A percentile compares a stretch with the other conserved stretches of the same genome.
These are phyloP conservation scores for Percina caprodes DNA, from an alignment of 2,113 vertebrate species.

Conservation along the genomic window DNA sequence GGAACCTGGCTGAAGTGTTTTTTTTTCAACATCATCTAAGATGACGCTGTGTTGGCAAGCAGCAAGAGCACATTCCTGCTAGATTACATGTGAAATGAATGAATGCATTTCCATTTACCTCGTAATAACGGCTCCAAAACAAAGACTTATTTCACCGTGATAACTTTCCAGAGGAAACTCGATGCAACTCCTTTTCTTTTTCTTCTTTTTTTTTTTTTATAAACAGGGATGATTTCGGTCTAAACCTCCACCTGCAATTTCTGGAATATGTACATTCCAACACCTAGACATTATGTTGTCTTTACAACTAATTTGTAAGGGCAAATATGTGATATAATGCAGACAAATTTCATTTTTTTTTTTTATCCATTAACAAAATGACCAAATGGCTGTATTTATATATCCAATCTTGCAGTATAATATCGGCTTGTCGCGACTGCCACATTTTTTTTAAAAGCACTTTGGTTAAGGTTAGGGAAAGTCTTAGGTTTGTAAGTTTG, in stretches of 20 bases:
- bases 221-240: neutral
- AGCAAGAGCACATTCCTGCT: neutral
- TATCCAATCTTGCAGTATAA: too few relatives aligned
- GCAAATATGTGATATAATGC: neutral
- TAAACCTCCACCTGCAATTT: neutral
- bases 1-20: too few relatives aligned
- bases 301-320: neutral
- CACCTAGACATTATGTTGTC: neutral
- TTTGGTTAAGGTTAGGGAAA: neutral
- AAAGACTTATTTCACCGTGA: neutral
- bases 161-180: neutral
- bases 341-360: too few relatives aligned
- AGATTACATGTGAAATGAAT: neutral
- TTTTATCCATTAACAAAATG: too few relatives aligned
- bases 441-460: neutral
- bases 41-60: too few relatives aligned
- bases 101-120: conserved; percentile 2
- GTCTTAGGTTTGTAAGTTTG: too few relatives aligned
- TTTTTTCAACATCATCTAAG: too few relatives aligned
- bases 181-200: too few relatives aligned
- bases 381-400: too few relatives aligned
- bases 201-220: too few relatives aligned
- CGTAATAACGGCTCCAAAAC: too few relatives aligned
- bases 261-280: neutral
- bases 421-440: too few relatives aligned